A percentile compares a stretch with the other conserved stretches of the same genome.
These are phyloP conservation scores for Drosophila atripex DNA, from an alignment of 2,888 invertebrate genomes.

Conservation along the genomic window DNA sequence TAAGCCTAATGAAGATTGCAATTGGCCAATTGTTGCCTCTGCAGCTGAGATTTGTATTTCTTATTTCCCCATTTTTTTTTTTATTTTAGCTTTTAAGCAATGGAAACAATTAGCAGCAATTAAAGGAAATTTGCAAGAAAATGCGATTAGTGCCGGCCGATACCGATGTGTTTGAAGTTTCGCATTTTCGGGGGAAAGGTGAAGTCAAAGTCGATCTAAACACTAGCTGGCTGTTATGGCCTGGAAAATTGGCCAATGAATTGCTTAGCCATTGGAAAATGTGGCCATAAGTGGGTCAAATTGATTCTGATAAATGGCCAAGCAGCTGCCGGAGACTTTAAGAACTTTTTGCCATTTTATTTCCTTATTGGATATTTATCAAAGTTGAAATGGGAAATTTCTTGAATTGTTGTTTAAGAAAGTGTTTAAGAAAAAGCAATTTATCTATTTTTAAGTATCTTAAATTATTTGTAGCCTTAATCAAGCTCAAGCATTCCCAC, in stretches of 20 bases:
- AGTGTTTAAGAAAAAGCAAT: neutral
- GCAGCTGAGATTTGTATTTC: constrained; percentile 31
- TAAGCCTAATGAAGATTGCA: constrained; percentile 72
- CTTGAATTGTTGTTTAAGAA: too few species aligned
- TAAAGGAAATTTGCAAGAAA: constrained; percentile 61
- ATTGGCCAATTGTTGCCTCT: constrained; percentile 55
- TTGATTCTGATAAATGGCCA: constrained; percentile 35
- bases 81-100: constrained; percentile 13
- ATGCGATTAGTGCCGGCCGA: constrained; percentile 58
- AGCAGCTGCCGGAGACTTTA: neutral
- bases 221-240: constrained; percentile 17
- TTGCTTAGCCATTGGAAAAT: constrained; percentile 24
- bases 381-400: neutral
- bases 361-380: constrained; percentile 24
- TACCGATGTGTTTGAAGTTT: constrained; percentile 66
- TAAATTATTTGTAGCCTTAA: constrained; percentile 3
- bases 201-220: constrained; percentile 39
- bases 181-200: constrained; percentile 30
- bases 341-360: constrained; percentile 21
- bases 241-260: constrained; percentile 32
- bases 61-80: constrained; percentile 3
- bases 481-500: constrained; percentile 31
- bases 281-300: constrained; percentile 40
- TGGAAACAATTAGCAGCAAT: constrained; percentile 63
- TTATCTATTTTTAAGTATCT: neutral